These are phyloP conservation scores for Microplitis deprimator DNA, from an alignment of 2,888 invertebrate genomes.

Conservation along the genomic window DNA sequence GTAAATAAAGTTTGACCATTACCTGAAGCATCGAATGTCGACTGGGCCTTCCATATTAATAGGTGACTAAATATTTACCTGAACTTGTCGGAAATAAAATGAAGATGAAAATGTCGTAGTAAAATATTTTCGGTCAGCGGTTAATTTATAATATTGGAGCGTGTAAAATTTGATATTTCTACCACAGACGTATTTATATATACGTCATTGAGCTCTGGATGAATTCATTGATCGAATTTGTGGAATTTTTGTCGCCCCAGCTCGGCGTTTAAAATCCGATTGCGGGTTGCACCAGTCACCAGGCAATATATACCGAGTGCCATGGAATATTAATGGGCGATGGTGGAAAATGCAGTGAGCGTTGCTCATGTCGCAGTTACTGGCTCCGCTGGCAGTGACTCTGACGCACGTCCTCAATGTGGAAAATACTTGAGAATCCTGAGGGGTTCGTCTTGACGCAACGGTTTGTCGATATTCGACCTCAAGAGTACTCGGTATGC, in stretches of 20 bases:
- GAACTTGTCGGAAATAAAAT: too few species aligned
- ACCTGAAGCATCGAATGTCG: not conserved
- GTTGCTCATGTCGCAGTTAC: not conserved
- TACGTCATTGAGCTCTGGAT: not conserved
- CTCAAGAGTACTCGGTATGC: conserved; percentile 46
- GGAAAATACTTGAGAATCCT: conserved; percentile 51
- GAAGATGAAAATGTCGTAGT: too few species aligned
- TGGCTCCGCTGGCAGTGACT: conserved; percentile 23
- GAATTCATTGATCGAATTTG: not conserved
- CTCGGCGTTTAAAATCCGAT: conserved; percentile 37
- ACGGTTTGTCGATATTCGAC: conserved; percentile 47
- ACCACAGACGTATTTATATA: not conserved
- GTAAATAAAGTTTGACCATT: not conserved
- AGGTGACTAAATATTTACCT: not conserved
- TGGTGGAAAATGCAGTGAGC: conserved; percentile 8
- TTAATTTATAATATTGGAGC: too few species aligned
- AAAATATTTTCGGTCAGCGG: too few species aligned
- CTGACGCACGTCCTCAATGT: conserved; percentile 54
- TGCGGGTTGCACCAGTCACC: conserved; percentile 47
- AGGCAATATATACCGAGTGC: conserved; percentile 43
- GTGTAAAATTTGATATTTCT: too few species aligned
- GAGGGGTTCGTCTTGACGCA: conserved; percentile 15
- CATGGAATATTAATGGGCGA: conserved; percentile 59
- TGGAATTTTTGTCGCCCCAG: not conserved
- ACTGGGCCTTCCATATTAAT: too few species aligned